A percentile compares a stretch with the other conserved stretches of the same genome.
phyloP scores from a whole-genome alignment of 2,888 invertebrate species.

The Reticulitermes lucifugus region DNA sequence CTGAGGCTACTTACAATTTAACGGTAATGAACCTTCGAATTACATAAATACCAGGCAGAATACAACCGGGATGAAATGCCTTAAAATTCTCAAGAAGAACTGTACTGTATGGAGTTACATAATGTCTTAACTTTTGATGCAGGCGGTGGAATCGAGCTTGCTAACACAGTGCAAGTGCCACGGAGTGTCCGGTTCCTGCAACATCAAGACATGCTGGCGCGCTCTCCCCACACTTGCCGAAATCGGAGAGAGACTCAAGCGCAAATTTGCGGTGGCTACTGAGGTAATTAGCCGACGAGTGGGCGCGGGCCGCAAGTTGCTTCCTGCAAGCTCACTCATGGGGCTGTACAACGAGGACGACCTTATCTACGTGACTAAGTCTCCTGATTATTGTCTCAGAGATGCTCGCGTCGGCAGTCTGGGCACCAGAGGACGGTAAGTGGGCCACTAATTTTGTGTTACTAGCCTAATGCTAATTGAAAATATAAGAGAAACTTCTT shows the following conservation, averaged over 20 bases:
- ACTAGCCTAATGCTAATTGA: too few relatives aligned
- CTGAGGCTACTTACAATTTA: too few relatives aligned
- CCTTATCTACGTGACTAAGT: constrained; percentile 81
- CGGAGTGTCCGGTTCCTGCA: constrained; percentile 86
- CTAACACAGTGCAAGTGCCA: constrained; percentile 83
- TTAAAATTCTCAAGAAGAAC: too few relatives aligned
- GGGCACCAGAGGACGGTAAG: constrained; percentile 68
- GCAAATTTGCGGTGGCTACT: constrained; percentile 70
- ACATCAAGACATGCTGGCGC: constrained; percentile 85
- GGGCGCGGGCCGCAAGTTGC: constrained; percentile 61
- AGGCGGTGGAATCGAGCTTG: constrained; percentile 74
- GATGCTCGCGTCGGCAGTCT: constrained; percentile 79
- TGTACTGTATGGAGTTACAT: too few relatives aligned
- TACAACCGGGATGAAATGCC: too few relatives aligned
- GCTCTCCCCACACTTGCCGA: constrained; percentile 71
- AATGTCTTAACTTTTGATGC: constrained; percentile 26
- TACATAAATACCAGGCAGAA: not conserved
- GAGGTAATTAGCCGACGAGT: constrained; percentile 62
- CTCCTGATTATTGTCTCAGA: constrained; percentile 85
- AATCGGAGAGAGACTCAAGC: constrained; percentile 69
- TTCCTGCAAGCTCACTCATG: constrained; percentile 61
- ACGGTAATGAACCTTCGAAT: too few relatives aligned
- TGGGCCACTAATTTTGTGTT: not conserved
- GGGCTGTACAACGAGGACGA: constrained; percentile 67
- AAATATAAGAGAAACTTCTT: too few relatives aligned